A percentile compares a stretch with the other conserved stretches of the same genome.
These are phyloP conservation scores for Myoxocephalus aenaeus DNA, from an alignment of 2,797 vertebrate species.

Conservation along the genomic window DNA sequence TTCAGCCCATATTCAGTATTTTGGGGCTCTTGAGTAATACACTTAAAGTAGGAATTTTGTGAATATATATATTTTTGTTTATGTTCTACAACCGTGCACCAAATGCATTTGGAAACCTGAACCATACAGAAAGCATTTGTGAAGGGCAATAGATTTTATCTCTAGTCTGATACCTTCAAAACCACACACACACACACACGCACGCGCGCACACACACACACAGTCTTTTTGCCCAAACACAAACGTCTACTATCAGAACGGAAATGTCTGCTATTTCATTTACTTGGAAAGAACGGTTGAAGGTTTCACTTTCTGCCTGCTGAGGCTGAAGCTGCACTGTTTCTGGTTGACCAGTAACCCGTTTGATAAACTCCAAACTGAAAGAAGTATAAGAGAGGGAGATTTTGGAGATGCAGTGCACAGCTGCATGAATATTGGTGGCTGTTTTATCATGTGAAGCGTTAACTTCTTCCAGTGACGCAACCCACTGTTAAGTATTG, in stretches of 20 bases:
- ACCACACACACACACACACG: not conserved
- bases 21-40: not conserved
- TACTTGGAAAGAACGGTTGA: not conserved
- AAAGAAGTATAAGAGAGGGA: not conserved
- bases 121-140: not conserved
- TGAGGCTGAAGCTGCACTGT: not conserved
- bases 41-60: not conserved
- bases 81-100: not conserved
- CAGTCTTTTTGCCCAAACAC: too few species aligned
- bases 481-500: not conserved
- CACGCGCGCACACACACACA: not conserved
- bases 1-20: too few species aligned
- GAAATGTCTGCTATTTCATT: conserved; percentile 17
- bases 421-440: not conserved
- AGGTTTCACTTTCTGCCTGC: conserved; percentile 21
- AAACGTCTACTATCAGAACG: not conserved
- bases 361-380: not conserved
- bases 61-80: too few species aligned
- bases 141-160: not conserved
- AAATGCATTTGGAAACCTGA: not conserved
- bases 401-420: not conserved
- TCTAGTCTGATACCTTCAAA: not conserved
- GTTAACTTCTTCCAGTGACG: not conserved
- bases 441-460: not conserved
- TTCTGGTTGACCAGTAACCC: not conserved